Evolutionary conservation across 2,888 invertebrate species (phyloP), one percentile per base, ranked within the genome.

Genomic region (Scaptomyza flava): DNA sequence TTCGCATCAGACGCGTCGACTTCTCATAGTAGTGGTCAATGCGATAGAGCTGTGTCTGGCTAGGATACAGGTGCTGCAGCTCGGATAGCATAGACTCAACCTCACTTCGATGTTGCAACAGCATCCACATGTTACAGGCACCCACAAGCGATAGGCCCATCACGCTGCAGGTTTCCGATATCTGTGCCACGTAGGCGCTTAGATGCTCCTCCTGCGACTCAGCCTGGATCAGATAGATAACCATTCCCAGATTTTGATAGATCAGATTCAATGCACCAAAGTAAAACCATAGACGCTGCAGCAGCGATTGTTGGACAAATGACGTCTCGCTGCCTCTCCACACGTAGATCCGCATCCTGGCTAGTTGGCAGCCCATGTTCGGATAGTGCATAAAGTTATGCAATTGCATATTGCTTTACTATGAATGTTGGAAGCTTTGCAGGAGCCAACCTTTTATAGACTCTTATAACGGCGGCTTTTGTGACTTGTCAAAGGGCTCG

Each of bases 301-400:
- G 2, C 41, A 33, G n/a, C 1, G 47, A 36, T 20, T 52, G 60
- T 7, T 56, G 23, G 2, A 27, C 46, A 14, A 3, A 33, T 7
- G 46, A 17, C 6, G 20, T 4, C 2, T 43, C 20, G 17, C 71
- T 50, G 14, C 77, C 73, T 2, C 38, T 54, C 81, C 81, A 89
- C 20, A 63, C 54, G 48, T 78, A 91, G 0, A 66, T 64, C 6
- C 71, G 80, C 33, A 84, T 68, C 48, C 74, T 54, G 2, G 75
- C 71, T 56, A 87, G 47, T 5, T 68, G 73, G 12, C 86, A 84
- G 11, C 70, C 87, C 9, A 89, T 11, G 41, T 89, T 73, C 6
- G 89, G 81, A 68, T 84, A 91, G 36, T 79, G 52, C 82, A 91
- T 75, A 51, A 90, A 91, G 3, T 82, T 70, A 33, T 74, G 17